Base-by-base conservation (phyloP, 1,140 invertebrate species). In the Mamestra configurata region DNA sequence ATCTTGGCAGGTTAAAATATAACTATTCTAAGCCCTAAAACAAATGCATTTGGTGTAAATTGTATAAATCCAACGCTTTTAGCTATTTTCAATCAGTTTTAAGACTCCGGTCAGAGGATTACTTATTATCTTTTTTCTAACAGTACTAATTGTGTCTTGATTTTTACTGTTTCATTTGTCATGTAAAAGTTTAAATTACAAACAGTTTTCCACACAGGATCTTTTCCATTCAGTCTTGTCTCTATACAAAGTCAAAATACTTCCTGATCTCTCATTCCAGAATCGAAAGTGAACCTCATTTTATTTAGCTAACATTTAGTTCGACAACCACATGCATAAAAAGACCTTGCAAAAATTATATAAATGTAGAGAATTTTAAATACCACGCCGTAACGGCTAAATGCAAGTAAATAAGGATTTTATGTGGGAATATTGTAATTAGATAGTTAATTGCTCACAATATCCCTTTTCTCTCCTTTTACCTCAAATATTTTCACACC, bases 171-270 rank as follows among this genome's bases (percentile, higher is more conserved):
- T 40, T 40, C 8, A 10, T 40, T 40, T 40, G 37, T 4, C 37
- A 4, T 40, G 37, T 11, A 40, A 40, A 40, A 40, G 8, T 27
- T 27, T 31, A 27, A 1, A 51, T 51, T 5, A 59, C 13, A 57
- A 13, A 73, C 31, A 57, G n/a, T 53, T 55, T 73, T 40, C 43
- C 43, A 40, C 66, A 76, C 64, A 78, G 35, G 75, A 70, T 51
- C 46, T 82, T 91, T 93, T 93, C 92, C 92, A 91, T 82, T 82
- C 31, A 83, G 90, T 90, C 89, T 93, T 91, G 79, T 90, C 88
- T 71, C 66, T 82, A 82, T 75, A 80, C 79, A 79, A 82, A 53
- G 88, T 88, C 79, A 79, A 82, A 53, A 89, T 88, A 88, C 91
- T 94, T 92, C 92, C 92, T 88, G 87, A 90, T 90, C 85, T 88